These are phyloP conservation scores for Propithecus perrieri DNA, from an alignment of 2,797 vertebrate species.

Conservation along the genomic window DNA sequence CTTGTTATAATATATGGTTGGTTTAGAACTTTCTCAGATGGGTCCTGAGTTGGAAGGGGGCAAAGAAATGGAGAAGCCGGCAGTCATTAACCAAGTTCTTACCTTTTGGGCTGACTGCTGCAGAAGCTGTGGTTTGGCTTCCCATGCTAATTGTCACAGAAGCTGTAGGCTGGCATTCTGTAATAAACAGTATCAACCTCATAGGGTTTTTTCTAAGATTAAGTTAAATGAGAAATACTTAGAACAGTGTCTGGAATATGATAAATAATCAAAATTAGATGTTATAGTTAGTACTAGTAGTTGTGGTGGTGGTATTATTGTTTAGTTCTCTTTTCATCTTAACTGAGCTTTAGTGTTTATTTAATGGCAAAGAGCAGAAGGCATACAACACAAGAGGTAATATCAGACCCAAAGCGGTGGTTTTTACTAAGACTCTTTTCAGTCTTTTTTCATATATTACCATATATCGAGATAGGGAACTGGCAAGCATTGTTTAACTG, in stretches of 20 bases:
- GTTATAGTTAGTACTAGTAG: neutral
- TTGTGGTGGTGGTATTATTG: neutral
- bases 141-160: neutral
- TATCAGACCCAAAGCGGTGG: neutral
- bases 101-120: neutral
- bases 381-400: neutral
- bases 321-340: neutral
- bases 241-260: neutral
- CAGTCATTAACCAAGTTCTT: neutral
- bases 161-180: neutral
- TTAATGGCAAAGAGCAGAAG: neutral
- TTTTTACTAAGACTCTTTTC: neutral
- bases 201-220: neutral
- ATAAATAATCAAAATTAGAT: neutral
- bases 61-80: neutral
- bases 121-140: neutral
- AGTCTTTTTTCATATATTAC: neutral
- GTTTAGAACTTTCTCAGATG: neutral
- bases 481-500: neutral
- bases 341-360: neutral
- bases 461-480: neutral
- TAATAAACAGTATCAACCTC: neutral
- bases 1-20: neutral
- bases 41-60: neutral
- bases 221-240: conserved; percentile 14